phyloP scores from a whole-genome alignment of 1,140 invertebrate genomes.

The Drosophila seguyi region DNA sequence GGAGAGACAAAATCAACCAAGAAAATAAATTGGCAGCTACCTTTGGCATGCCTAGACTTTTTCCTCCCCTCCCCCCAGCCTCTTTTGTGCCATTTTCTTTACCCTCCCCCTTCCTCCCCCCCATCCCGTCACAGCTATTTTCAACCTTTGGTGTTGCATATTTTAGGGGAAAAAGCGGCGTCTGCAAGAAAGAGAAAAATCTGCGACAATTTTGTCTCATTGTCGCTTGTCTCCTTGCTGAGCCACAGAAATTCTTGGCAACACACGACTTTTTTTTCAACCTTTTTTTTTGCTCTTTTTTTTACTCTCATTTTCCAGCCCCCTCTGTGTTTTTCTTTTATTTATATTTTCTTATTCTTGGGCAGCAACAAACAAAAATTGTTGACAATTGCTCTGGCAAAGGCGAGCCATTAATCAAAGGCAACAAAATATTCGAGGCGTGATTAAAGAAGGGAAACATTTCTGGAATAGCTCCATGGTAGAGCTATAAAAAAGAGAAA shows the following conservation, averaged over 20 bases:
- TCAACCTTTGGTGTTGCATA: constrained; percentile 61
- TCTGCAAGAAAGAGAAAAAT: constrained; percentile 37
- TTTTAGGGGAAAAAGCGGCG: constrained; percentile 45
- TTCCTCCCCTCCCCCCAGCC: neutral
- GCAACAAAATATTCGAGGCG: constrained; percentile 39
- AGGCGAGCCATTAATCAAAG: constrained; percentile 66
- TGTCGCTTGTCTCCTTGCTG: constrained; percentile 42
- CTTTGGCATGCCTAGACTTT: constrained; percentile 53
- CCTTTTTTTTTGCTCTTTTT: neutral
- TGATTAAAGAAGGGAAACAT: constrained; percentile 30
- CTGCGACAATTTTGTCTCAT: constrained; percentile 52
- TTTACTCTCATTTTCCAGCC: neutral
- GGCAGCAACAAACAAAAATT: constrained; percentile 35
- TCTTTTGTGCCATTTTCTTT: neutral
- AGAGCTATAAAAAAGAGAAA: constrained; percentile 12
- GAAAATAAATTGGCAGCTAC: constrained; percentile 81
- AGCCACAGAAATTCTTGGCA: constrained; percentile 50
- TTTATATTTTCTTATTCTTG: neutral
- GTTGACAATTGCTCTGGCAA: constrained; percentile 47
- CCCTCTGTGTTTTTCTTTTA: constrained; percentile 4
- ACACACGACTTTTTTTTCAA: neutral
- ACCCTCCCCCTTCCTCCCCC: neutral
- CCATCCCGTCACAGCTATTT: neutral
- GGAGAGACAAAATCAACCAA: constrained; percentile 26
- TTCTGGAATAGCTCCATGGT: constrained; percentile 10